Conservation (phyloP, 1,140 invertebrate genomes). For the Agraylea sexmaculata region DNA sequence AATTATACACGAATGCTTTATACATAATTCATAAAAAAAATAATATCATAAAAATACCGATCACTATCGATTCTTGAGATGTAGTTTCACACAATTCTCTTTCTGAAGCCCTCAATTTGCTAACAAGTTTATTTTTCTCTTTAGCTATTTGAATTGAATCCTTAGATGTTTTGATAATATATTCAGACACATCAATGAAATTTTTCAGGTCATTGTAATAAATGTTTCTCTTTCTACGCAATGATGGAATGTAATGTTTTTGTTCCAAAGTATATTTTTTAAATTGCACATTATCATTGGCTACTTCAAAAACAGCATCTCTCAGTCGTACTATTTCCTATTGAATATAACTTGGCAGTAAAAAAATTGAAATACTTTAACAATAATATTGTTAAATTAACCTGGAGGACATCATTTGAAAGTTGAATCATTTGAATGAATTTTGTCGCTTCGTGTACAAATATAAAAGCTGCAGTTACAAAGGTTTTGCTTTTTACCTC, state of each 20-base stretch:
- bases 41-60: constrained; percentile 8
- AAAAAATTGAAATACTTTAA: constrained; percentile 2
- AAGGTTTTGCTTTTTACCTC: constrained; percentile 7
- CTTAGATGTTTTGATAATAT: constrained; percentile 16
- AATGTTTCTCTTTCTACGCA: constrained; percentile 11
- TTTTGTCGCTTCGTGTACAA: constrained; percentile 12
- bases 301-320: constrained; percentile 15
- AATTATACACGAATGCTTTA: constrained; percentile 5
- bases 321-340: constrained; percentile 18
- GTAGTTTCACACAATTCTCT: constrained; percentile 12
- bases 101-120: constrained; percentile 14
- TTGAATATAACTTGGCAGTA: constrained; percentile 1
- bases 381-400: constrained; percentile 4
- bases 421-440: constrained; percentile 15
- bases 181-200: constrained; percentile 18
- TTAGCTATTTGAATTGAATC: constrained; percentile 9
- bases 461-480: constrained; percentile 11
- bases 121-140: constrained; percentile 18
- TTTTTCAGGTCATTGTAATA: constrained; percentile 13
- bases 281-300: constrained; percentile 8
- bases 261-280: not conserved
- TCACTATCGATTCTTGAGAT: constrained; percentile 8
- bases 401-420: constrained; percentile 15
- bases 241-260: not conserved
- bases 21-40: not conserved